phyloP scores from a whole-genome alignment of 2,888 invertebrate genomes.

The Sisyra terminalis region DNA sequence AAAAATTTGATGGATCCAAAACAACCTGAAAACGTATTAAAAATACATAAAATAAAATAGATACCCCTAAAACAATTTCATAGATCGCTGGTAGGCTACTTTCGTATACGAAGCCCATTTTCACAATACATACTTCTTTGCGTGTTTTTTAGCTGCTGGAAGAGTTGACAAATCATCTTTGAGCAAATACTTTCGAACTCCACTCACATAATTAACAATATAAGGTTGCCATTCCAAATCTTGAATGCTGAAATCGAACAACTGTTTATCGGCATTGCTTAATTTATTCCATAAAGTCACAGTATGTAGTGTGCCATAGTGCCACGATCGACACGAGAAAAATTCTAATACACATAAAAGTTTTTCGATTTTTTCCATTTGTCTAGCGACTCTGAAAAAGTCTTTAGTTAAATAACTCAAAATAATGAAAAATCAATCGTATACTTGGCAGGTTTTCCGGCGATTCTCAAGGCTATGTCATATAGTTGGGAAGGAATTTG shows the following conservation, averaged over 20 bases:
- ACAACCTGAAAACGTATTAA: too few relatives aligned
- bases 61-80: too few relatives aligned
- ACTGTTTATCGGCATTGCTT: constrained; percentile 24
- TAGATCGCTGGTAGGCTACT: too few relatives aligned
- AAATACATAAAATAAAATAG: too few relatives aligned
- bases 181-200: constrained; percentile 46
- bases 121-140: constrained; percentile 31
- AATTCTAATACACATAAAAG: background rate
- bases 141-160: constrained; percentile 32
- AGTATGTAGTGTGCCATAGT: background rate
- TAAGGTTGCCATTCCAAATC: constrained; percentile 34
- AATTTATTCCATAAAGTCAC: constrained; percentile 1
- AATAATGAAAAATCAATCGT: background rate
- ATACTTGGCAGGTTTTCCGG: background rate
- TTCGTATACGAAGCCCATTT: too few relatives aligned
- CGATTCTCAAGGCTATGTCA: background rate
- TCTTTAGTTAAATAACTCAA: too few relatives aligned
- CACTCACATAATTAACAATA: constrained; percentile 36
- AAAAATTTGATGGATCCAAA: too few relatives aligned
- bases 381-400: background rate
- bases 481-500: background rate
- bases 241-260: constrained; percentile 42
- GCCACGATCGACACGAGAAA: background rate
- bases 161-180: constrained; percentile 44
- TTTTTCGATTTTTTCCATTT: background rate